Percentiles rank a stretch among this genome's conserved stretches.
Evolutionary conservation across 1,140 invertebrate species (phyloP).

Genomic region (Anastatus disparis): DNA sequence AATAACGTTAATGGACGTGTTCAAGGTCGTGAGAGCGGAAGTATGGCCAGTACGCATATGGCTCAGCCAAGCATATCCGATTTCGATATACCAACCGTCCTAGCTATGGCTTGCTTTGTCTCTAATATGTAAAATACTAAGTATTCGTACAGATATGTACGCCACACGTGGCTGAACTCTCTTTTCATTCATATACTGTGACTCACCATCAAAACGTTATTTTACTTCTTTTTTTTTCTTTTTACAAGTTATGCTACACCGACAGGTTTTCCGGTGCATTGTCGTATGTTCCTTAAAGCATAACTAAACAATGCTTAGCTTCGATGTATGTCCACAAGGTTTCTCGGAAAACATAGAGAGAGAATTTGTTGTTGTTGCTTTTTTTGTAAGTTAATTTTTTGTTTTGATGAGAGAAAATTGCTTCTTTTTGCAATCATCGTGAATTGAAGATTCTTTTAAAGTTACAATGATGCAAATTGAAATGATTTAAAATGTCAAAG

Average conservation of each 20-base stretch:
- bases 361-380: too few species aligned
- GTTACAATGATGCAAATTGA: too few species aligned
- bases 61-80: slow-evolving; percentile 30
- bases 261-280: slow-evolving; percentile 27
- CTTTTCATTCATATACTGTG: not conserved
- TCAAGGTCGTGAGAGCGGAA: slow-evolving; percentile 44
- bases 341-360: not conserved
- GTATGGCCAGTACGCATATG: not conserved
- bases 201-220: not conserved
- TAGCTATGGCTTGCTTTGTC: not conserved
- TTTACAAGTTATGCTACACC: too few species aligned
- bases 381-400: too few species aligned
- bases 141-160: not conserved
- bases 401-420: too few species aligned
- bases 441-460: too few species aligned
- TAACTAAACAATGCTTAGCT: not conserved
- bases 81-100: slow-evolving; percentile 9
- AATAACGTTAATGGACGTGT: not conserved
- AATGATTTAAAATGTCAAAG: too few species aligned
- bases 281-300: not conserved
- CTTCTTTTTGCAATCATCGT: too few species aligned
- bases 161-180: not conserved
- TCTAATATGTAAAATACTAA: not conserved
- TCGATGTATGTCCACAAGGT: not conserved
- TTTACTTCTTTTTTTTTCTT: not conserved